These are phyloP conservation scores for Turnix velox DNA, from an alignment of 2,113 vertebrate genomes.

Conservation along the genomic window DNA sequence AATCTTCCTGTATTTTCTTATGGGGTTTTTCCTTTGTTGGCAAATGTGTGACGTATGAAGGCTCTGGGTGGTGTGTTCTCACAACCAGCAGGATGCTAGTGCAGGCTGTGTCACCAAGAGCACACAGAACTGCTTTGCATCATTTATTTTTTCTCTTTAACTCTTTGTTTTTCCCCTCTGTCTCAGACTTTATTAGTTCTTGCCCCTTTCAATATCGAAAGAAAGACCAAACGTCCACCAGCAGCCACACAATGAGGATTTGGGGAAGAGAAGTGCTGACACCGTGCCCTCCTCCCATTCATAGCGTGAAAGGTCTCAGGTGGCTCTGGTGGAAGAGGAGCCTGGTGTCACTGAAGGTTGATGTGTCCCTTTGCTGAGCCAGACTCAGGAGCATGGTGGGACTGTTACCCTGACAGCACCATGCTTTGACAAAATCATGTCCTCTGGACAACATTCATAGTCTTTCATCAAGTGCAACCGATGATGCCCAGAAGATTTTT, in stretches of 20 bases:
- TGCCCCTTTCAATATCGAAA: neutral
- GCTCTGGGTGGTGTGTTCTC: neutral
- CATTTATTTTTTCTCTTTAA: neutral
- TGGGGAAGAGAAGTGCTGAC: neutral
- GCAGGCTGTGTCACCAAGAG: neutral
- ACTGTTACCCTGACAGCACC: neutral
- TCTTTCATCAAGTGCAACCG: neutral
- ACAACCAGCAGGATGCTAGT: neutral
- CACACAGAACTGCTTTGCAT: neutral
- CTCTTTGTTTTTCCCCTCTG: neutral
- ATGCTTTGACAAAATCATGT: neutral
- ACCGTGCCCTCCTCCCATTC: neutral
- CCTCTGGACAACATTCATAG: neutral
- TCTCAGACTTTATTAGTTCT: neutral
- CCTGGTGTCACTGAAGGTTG: neutral
- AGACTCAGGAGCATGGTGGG: accelerated
- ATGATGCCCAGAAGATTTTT: neutral
- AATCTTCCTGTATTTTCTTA: neutral
- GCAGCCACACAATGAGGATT: neutral
- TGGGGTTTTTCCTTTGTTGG: neutral
- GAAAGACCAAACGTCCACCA: neutral
- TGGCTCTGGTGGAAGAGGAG: neutral
- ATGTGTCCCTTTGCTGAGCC: neutral
- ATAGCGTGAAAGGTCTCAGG: neutral
- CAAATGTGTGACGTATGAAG: neutral